phyloP scores from a whole-genome alignment of 2,888 invertebrate species.

The Scaptomyza tumidula region DNA sequence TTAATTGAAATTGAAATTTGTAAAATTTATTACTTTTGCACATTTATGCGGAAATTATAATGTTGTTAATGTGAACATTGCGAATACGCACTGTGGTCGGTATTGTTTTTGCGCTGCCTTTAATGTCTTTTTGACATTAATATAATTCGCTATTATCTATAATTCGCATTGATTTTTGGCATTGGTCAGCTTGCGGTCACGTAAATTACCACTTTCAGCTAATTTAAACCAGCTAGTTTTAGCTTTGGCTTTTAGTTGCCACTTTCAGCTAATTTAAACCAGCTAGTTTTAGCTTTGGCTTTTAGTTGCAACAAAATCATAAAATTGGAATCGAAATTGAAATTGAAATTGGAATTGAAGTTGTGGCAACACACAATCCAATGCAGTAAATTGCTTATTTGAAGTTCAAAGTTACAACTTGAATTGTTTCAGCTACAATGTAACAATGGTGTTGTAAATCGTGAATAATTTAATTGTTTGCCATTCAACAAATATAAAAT shows the following conservation, averaged over 20 bases:
- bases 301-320: conserved; percentile 39
- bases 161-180: conserved; percentile 46
- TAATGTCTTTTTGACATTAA: not conserved
- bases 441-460: not conserved
- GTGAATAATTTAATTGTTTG: conserved; percentile 1
- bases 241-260: conserved; percentile 7
- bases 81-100: conserved; percentile 41
- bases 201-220: too few species aligned
- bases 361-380: conserved; percentile 7
- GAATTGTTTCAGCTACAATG: not conserved
- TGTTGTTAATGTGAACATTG: conserved; percentile 23
- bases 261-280: too few species aligned
- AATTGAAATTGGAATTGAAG: conserved; percentile 26
- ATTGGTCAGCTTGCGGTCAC: conserved; percentile 21
- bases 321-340: conserved; percentile 28
- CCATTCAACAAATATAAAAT: not conserved
- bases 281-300: not conserved
- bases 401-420: conserved; percentile 19
- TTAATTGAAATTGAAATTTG: not conserved
- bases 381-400: conserved; percentile 26
- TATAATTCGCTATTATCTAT: conserved; percentile 35
- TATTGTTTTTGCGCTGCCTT: not conserved
- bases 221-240: not conserved
- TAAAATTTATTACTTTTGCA: conserved; percentile 27
- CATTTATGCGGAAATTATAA: conserved; percentile 17